Base-by-base conservation (phyloP, 2,888 invertebrate species). In the Agrenia bidenticulata region DNA sequence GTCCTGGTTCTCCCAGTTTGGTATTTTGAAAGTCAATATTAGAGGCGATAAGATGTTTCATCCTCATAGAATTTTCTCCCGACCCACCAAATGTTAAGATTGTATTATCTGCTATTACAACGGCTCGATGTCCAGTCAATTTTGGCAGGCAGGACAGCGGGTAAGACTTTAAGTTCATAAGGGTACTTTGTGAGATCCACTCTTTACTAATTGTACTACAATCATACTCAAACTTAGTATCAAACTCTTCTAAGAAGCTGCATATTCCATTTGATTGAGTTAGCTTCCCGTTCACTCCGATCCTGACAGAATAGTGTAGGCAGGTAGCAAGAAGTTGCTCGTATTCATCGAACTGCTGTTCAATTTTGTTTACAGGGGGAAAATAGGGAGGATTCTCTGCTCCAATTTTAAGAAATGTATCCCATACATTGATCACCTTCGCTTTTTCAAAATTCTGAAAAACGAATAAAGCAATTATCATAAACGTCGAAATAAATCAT, bases 321-420 rank as follows among this genome's bases (percentile, higher is more conserved):
- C 73, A 72, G 1, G 75, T 75, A 9, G 67, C 73, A 32, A 75
- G 53, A 0, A 75, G 59, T 39, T 71, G 71, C 57, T 73, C 72
- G 26, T 73, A 75, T 51, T 75, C 75, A 55, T 75, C 75, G 60
- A 75, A 75, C 50, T 73, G 73, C 13, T 72, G 67, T 1, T 61
- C 54, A 5, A 55, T 19, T 37, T 56, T 55, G 15, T 62, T 63
- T n/a, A 58, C 51, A 0, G 61, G 66, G 9, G 71, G 70, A 49
- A 70, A 73, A 19, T 68, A 69, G 2, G 55, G 61, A 4, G 66
- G 59, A 15, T 67, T 53, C 1, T 64, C 64, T 19, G 54, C 58
- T 15, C 72, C 67, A 11, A 75, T 68, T 37, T 66, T 58, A 4
- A 67, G 41, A 56, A 73, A 75, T 19, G 65, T 58, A 41, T 75